phyloP scores from a whole-genome alignment of 2,888 invertebrate species.

The Glyphotaelius pellucidus region DNA sequence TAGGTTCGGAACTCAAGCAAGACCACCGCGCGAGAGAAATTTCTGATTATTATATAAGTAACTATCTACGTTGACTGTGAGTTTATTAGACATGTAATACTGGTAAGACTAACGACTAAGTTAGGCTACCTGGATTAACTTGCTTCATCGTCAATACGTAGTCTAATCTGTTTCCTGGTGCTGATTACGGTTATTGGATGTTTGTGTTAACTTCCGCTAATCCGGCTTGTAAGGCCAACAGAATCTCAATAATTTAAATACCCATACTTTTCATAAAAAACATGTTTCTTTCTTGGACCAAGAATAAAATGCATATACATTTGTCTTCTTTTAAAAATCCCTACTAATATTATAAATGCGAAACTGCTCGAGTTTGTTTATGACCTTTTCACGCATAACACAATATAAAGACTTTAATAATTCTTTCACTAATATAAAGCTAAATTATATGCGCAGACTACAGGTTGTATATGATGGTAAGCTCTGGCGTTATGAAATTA shows the following conservation, averaged over 20 bases:
- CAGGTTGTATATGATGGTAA: too few relatives aligned
- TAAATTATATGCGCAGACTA: too few relatives aligned
- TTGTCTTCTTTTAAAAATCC: too few relatives aligned
- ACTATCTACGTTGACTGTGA: neutral
- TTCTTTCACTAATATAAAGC: too few relatives aligned
- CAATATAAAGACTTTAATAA: too few relatives aligned
- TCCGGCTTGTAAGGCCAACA: neutral
- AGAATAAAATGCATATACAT: neutral
- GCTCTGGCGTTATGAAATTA: too few relatives aligned
- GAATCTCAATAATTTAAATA: neutral
- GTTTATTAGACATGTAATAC: neutral
- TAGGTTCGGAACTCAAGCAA: neutral
- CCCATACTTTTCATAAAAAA: too few relatives aligned
- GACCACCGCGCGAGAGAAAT: neutral
- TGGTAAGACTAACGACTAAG: neutral
- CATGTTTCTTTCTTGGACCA: too few relatives aligned
- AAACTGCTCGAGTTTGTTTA: too few relatives aligned
- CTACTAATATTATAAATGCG: too few relatives aligned
- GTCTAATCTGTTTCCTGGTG: neutral
- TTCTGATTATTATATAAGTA: neutral
- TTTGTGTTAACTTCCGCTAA: neutral
- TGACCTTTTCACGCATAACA: too few relatives aligned
- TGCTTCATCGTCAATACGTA: neutral
- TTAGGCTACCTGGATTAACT: neutral
- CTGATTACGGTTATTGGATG: neutral